Evolutionary conservation across 2,113 vertebrate genomes (phyloP).

Genomic region (Apaloderma vittatum): DNA sequence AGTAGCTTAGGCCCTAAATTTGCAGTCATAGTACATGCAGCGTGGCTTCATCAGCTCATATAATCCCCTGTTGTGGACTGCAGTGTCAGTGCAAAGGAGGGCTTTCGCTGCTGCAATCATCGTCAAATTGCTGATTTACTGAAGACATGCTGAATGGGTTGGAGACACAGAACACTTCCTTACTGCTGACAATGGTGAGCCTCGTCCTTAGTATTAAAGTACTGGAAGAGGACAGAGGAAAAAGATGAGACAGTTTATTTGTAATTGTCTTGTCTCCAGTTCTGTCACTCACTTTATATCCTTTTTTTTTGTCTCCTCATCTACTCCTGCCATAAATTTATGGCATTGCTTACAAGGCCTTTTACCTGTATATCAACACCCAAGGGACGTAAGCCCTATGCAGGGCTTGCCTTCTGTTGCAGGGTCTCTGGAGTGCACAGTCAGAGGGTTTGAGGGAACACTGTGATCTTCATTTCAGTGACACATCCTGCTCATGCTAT

Average conservation of each 20-base stretch:
- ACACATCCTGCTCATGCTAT: conserved; percentile 16
- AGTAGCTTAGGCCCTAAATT: neutral
- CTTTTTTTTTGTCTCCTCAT: conserved; percentile 12
- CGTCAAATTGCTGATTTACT: neutral
- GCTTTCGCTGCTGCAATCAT: neutral
- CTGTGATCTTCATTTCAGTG: conserved; percentile 33
- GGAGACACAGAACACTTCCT: neutral
- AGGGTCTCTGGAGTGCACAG: neutral
- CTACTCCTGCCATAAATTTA: conserved; percentile 21
- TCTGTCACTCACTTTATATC: conserved; percentile 22
- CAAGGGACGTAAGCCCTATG: neutral
- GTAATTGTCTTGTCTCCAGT: conserved; percentile 16
- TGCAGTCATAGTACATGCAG: neutral
- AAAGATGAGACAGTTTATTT: neutral
- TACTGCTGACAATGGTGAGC: neutral
- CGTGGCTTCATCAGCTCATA: neutral
- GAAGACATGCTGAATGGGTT: neutral
- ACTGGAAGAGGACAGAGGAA: neutral
- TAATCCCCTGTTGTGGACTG: accelerated
- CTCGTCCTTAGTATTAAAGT: neutral
- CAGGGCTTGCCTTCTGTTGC: neutral
- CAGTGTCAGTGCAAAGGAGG: neutral
- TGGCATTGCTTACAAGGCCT: neutral
- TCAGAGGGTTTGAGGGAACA: neutral
- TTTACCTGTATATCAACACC: neutral